Conservation (phyloP, 2,113 vertebrate species). For the Morone chrysops region DNA sequence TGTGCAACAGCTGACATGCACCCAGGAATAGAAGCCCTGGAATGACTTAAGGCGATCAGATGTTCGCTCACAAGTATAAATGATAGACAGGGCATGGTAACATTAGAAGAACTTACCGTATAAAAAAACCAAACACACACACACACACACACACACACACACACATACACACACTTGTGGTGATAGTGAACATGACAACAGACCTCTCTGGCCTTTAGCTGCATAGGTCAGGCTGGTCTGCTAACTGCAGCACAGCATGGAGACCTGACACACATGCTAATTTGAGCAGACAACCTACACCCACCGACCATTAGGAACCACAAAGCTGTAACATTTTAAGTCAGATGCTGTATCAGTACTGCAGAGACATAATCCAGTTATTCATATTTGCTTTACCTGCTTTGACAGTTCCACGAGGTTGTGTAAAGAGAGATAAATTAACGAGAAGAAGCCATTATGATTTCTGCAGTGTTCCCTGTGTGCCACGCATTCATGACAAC, state of each 20-base stretch:
- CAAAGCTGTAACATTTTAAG: constrained; percentile 30
- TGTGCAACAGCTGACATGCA: constrained; percentile 64
- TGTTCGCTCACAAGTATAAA: constrained; percentile 46
- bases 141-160: not conserved
- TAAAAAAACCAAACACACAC: constrained; percentile 23
- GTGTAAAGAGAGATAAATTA: not conserved
- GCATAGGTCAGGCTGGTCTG: constrained; percentile 70
- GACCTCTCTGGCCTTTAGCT: constrained; percentile 70
- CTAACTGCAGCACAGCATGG: constrained; percentile 57
- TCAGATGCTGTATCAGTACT: constrained; percentile 21
- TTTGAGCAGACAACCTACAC: constrained; percentile 66
- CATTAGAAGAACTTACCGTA: constrained; percentile 60
- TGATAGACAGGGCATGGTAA: constrained; percentile 70
- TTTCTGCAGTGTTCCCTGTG: not conserved
- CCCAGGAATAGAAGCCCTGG: constrained; percentile 71
- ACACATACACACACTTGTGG: constrained; percentile 44
- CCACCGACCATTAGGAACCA: constrained; percentile 29
- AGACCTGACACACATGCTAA: constrained; percentile 70
- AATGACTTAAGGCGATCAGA: constrained; percentile 68
- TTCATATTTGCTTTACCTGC: not conserved
- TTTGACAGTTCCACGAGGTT: not conserved
- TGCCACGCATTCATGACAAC: not conserved
- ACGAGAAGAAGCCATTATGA: not conserved
- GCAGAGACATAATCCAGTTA: not conserved
- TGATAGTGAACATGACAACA: constrained; percentile 66